A percentile compares a stretch with the other conserved stretches of the same genome.
phyloP scores from a whole-genome alignment of 2,888 invertebrate genomes.

The Trichacis sp. region DNA sequence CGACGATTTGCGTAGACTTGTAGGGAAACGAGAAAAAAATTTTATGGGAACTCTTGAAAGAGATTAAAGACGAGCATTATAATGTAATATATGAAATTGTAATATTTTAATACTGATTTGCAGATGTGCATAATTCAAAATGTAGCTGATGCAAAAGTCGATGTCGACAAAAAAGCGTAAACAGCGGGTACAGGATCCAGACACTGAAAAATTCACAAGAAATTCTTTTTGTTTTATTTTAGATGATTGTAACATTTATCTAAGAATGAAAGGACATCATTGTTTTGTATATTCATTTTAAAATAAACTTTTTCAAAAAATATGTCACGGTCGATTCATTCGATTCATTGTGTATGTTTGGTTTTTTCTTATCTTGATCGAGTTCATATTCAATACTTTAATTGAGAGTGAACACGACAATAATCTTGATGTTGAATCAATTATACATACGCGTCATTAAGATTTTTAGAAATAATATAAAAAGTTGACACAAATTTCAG shows the following conservation, averaged over 20 bases:
- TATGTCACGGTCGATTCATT: too few species aligned
- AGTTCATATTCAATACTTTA: too few species aligned
- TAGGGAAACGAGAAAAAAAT: background rate
- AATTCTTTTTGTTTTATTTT: slow-evolving; percentile 72
- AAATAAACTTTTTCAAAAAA: slow-evolving; percentile 74
- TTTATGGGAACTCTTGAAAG: slow-evolving; percentile 15
- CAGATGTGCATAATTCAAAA: slow-evolving; percentile 69
- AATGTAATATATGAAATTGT: slow-evolving; percentile 70
- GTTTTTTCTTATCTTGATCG: too few species aligned
- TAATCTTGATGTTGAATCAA: too few species aligned
- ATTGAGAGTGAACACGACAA: too few species aligned
- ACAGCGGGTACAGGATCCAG: slow-evolving; percentile 52
- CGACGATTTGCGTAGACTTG: background rate
- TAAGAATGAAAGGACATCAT: slow-evolving; percentile 70
- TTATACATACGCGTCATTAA: too few species aligned
- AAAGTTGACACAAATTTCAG: too few species aligned
- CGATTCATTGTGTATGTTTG: too few species aligned
- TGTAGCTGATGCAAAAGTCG: slow-evolving; percentile 64
- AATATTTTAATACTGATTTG: slow-evolving; percentile 71
- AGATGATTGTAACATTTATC: slow-evolving; percentile 69
- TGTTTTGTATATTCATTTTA: slow-evolving; percentile 75
- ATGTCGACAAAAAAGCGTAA: slow-evolving; percentile 44
- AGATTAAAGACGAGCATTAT: slow-evolving; percentile 48
- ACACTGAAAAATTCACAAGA: slow-evolving; percentile 68
- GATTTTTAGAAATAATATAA: too few species aligned